Evolutionary conservation across 2,888 invertebrate species (phyloP).

Genomic region (Caprella mutica): DNA sequence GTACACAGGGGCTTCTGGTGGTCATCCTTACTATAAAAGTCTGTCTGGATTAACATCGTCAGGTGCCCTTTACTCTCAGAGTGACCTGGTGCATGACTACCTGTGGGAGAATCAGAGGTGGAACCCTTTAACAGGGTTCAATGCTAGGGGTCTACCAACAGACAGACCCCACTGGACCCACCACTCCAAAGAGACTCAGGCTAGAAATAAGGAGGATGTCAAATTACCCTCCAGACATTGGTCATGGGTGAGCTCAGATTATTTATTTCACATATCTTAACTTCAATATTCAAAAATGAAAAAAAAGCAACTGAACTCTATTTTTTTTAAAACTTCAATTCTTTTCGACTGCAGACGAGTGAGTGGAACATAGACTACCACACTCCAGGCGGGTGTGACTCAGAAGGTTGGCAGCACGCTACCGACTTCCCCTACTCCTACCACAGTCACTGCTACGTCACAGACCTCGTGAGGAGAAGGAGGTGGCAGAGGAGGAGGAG

Average conservation of each 20-base stretch:
- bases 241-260: conserved; percentile 58
- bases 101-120: conserved; percentile 90
- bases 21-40: conserved; percentile 56
- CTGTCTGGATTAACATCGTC: conserved; percentile 49
- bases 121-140: conserved; percentile 59
- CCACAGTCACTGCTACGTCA: conserved; percentile 63
- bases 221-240: conserved; percentile 74
- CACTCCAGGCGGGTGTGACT: conserved; percentile 76
- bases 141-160: conserved; percentile 38
- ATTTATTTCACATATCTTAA: background rate
- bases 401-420: conserved; percentile 90
- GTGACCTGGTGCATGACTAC: conserved; percentile 69
- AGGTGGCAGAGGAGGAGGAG: conserved; percentile 75
- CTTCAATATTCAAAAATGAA: background rate
- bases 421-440: conserved; percentile 80
- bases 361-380: conserved; percentile 90
- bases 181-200: conserved; percentile 60
- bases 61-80: conserved; percentile 52
- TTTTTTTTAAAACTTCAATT: background rate
- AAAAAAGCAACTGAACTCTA: background rate
- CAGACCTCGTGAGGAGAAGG: conserved; percentile 74
- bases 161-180: conserved; percentile 75
- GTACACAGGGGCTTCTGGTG: conserved; percentile 81
- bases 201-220: conserved; percentile 71
- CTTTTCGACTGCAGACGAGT: conserved; percentile 49